These are phyloP conservation scores for Caranx ignobilis DNA, from an alignment of 2,113 vertebrate species.

Conservation along the genomic window DNA sequence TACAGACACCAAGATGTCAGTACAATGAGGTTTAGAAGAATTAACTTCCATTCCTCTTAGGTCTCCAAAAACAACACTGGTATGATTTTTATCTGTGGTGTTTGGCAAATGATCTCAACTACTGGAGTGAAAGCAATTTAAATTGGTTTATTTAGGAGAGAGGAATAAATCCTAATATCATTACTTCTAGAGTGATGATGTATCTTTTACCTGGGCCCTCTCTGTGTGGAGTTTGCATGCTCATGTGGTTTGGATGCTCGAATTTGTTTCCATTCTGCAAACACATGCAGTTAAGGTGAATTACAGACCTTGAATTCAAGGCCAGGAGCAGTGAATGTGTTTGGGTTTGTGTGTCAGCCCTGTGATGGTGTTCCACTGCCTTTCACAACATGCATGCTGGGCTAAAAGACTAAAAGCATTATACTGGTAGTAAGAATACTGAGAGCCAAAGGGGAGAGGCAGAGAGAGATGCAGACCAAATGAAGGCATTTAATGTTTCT, in stretches of 20 bases:
- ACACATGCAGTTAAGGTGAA: not conserved
- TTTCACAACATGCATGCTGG: conserved; percentile 3
- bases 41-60: no score
- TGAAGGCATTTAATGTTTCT: conserved; percentile 15
- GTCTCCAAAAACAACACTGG: no score
- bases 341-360: not conserved
- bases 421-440: not conserved
- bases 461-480: not conserved
- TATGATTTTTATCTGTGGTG: no score
- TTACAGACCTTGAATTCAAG: not conserved
- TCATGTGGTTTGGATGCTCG: not conserved
- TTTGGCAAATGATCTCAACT: no score
- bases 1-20: no score
- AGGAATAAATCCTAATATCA: no score
- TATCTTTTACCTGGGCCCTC: not conserved
- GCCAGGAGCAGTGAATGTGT: not conserved
- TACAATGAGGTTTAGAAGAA: no score
- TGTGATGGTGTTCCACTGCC: not conserved
- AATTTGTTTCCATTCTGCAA: not conserved
- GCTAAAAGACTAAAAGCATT: not conserved
- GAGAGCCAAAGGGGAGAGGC: not conserved
- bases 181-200: not conserved
- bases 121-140: no score
- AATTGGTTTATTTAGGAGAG: no score
- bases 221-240: not conserved